Evolutionary conservation across 2,113 vertebrate genomes (phyloP), one percentile per base, ranked within the genome.

Genomic region (Alligator mississippiensis): DNA sequence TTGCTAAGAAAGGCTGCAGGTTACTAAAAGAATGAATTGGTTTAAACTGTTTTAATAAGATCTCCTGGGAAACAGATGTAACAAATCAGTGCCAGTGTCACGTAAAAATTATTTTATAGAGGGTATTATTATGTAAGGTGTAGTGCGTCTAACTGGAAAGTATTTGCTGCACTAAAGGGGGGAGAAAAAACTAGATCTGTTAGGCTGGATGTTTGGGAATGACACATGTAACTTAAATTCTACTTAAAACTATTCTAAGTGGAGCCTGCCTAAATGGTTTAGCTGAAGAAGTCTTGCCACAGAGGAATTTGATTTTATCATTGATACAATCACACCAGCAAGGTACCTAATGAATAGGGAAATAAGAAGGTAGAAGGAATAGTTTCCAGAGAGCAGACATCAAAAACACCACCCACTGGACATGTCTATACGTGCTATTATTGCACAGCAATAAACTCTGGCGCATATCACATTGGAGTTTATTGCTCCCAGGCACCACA

Each of bases 11-110:
- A 97, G 92, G 85, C 85, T 96, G 80, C 70, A 54, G 92, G 93
- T 96, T 95, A 97, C 94, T 82, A 87, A 57, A 95, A 92, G 93
- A 97, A 88, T 93, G 97, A 97, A 98, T 97, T 98, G 96, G 91
- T 95, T 97, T 97, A 95, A 94, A 80, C 68, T 94, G 91, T 96
- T 98, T 97, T 98, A 97, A 97, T 96, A 97, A 98, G 96, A 91
- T 90, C 96, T 96, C 96, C 59, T 82, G 97, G 96, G 97, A 97
- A 95, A 80, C 8, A 75, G 14, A 95, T 95, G 90, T 89, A 96
- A 90, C 90, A 83, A 58, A 61, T 25, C 90, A 92, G 77, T 92
- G 90, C 89, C 88, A 93, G 93, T 93, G 92, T 98, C 96, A 27
- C 92, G 96, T 76, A 92, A 89, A 96, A 95, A 96, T 91, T 64